Base-by-base conservation (phyloP, 2,888 invertebrate species). In the Ethmia dodecea region DNA sequence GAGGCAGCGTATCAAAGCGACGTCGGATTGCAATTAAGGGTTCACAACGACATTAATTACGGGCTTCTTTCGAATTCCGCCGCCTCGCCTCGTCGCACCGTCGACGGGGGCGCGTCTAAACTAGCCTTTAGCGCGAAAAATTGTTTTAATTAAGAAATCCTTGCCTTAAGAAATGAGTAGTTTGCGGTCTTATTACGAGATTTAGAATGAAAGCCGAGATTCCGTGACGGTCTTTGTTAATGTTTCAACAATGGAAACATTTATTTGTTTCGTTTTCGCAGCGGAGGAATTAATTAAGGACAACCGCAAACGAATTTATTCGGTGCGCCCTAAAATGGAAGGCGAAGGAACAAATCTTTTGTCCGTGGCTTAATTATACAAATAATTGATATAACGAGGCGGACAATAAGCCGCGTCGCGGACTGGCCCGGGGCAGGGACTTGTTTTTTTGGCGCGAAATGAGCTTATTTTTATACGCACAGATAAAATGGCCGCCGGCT, bases 1-100 rank as follows among this genome's bases (percentile, higher is more conserved):
- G n/a, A n/a, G n/a, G 47, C 47, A 33, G 46, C 58, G 55, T 55
- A 49, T 68, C 67, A 75, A 75, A 76, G 76, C 60, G 59, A 60
- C 63, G 57, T 44, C 58, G 66, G 60, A 61, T 70, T 55, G 78
- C 76, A 81, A 78, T 79, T 79, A 79, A 68, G 64, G 59, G 60
- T 56, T 62, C 61, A 69, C 73, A 76, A 78, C 76, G 72, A 78
- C 74, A 72, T 78, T 81, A 79, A 80, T 80, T 76, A 80, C 67
- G 68, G 62, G 54, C 63, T 67, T 67, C 70, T 72, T 73, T 64
- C 55, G 59, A 52, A 49, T 55, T 52, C 35, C 10, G 15, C 35
- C 42, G 10, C 28, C 10, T 18, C 35, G 3, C 15, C 44, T 42
- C 25, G 15, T 43, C 26, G 26, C 26, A 4, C 26, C 46, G 38